Conservation (phyloP, 2,113 vertebrate species). For the Amazona guildingii region DNA sequence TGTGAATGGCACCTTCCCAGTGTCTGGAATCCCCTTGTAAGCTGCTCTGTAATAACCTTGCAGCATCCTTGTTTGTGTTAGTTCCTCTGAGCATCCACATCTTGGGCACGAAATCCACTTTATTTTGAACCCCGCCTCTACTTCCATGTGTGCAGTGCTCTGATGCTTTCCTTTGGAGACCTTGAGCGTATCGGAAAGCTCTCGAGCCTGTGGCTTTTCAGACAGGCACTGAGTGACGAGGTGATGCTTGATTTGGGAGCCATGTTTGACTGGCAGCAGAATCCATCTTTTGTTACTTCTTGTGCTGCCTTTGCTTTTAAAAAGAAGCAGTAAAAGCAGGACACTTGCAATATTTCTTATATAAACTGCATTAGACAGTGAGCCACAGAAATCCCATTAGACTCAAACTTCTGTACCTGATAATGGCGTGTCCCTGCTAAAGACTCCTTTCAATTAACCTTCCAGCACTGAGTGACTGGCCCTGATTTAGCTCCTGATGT, state of each 20-base stretch:
- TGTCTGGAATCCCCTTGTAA: not conserved
- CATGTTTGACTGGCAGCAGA: not conserved
- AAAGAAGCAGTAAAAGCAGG: not conserved
- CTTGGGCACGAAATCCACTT: not conserved
- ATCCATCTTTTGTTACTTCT: not conserved
- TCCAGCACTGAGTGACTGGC: not conserved
- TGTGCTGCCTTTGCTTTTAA: not conserved
- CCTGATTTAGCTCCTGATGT: not conserved
- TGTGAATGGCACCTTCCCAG: accelerated
- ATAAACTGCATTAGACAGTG: not conserved
- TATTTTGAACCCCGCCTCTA: not conserved
- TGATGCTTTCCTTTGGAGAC: not conserved
- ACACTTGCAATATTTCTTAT: not conserved
- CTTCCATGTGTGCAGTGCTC: not conserved
- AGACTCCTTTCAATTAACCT: not conserved
- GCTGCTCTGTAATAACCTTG: not conserved
- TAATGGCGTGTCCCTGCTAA: not conserved
- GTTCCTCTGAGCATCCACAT: not conserved
- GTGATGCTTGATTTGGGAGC: constrained; percentile 7
- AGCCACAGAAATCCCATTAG: not conserved
- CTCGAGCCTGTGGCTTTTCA: not conserved
- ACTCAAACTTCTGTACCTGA: not conserved
- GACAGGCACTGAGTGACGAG: not conserved
- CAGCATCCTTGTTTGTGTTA: not conserved
- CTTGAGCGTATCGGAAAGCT: not conserved